phyloP scores from a whole-genome alignment of 2,113 vertebrate genomes.

The Donacobius atricapilla region DNA sequence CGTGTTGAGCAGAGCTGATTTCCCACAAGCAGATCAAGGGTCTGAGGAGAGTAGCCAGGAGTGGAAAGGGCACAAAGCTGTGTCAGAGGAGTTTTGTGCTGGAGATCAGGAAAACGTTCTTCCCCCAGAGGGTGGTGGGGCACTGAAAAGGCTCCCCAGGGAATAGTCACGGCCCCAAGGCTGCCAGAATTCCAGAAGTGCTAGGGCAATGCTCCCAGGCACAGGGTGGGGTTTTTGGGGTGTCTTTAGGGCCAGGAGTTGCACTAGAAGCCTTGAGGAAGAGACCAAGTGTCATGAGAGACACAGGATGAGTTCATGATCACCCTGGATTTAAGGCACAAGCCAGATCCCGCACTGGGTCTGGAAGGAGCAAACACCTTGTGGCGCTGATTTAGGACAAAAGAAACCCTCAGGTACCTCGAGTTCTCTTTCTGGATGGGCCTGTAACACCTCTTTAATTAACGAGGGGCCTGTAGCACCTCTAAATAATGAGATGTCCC shows the following conservation, averaged over 20 bases:
- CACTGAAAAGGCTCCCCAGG: neutral
- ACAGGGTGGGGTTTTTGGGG: neutral
- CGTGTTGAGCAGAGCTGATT: neutral
- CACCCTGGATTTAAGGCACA: neutral
- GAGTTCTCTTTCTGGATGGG: neutral
- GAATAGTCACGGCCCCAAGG: rapidly evolving
- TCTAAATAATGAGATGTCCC: rapidly evolving
- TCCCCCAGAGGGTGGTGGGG: too few species aligned
- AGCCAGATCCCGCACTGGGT: neutral
- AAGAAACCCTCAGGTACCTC: rapidly evolving
- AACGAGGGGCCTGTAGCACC: rapidly evolving
- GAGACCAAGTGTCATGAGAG: neutral
- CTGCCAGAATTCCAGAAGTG: too few species aligned
- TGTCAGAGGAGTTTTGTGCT: neutral
- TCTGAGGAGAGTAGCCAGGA: neutral
- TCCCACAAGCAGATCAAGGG: neutral
- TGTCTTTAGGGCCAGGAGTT: neutral
- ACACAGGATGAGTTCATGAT: neutral
- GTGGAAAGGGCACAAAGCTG: neutral
- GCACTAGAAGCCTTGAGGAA: neutral
- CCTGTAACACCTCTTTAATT: rapidly evolving
- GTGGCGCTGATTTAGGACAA: neutral
- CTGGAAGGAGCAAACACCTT: neutral
- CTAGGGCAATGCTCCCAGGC: neutral
- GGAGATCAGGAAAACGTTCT: neutral